phyloP scores from a whole-genome alignment of 2,888 invertebrate genomes.

The Hanleya hanleyi region DNA sequence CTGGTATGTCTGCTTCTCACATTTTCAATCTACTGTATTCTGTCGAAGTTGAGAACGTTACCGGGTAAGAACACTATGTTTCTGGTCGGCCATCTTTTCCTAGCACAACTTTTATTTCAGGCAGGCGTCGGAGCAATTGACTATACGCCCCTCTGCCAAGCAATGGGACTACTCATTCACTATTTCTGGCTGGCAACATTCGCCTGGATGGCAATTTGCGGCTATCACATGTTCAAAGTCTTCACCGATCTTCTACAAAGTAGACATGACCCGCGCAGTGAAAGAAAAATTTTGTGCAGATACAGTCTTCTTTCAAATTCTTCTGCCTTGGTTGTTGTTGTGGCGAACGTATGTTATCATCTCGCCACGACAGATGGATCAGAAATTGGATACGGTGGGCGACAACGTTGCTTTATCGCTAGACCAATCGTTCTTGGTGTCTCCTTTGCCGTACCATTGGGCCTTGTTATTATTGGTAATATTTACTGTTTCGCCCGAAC shows the following conservation, averaged over 20 bases:
- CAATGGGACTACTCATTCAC: background rate
- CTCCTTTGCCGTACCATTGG: background rate
- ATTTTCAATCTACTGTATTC: background rate
- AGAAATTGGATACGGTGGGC: background rate
- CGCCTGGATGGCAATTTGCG: background rate
- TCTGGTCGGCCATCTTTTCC: background rate
- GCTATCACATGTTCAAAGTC: background rate
- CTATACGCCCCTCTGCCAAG: background rate
- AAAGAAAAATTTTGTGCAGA: background rate
- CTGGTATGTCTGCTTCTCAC: background rate
- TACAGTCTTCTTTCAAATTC: background rate
- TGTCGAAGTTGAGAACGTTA: background rate
- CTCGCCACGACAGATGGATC: background rate
- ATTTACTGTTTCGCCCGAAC: background rate
- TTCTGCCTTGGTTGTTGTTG: background rate
- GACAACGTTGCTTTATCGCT: background rate
- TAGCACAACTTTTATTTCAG: background rate
- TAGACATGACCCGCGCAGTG: background rate
- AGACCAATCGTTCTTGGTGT: background rate
- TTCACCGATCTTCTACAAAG: background rate
- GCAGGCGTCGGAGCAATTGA: background rate
- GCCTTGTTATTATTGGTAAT: background rate
- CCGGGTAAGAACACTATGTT: background rate
- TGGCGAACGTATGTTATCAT: background rate
- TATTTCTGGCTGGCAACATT: background rate